Base-by-base conservation (phyloP, 2,888 invertebrate species). In the Cheilosia scutellata region DNA sequence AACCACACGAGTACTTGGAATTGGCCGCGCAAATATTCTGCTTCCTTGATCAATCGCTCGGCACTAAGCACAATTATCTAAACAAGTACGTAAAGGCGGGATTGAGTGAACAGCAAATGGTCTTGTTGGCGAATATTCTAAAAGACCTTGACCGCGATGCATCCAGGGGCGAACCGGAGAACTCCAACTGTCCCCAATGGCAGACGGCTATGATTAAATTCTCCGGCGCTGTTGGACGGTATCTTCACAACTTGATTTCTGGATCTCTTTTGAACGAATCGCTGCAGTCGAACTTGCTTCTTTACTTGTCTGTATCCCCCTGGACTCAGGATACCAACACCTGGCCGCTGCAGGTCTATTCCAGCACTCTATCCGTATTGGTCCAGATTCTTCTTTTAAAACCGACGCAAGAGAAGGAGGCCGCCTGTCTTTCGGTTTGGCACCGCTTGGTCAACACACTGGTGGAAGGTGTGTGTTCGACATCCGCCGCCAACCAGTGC, bases 111-210 rank as follows among this genome's bases (percentile, higher is more conserved):
- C 96, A 97, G 60, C 98, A 98, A 92, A 97, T 98, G 94, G 95
- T 96, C 9, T 94, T 97, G 88, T 93, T 98, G 78, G 97, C 98
- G 0, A 96, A 97, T 6, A 95, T 98, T 57, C 96, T 98, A 65
- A 95, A 96, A 89, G 98, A 98, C 91, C 94, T 98, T 70, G 98
- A 98, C 92, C 94, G 96, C 66, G 98, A 98, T 93, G 96, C 97
- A 1, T 96, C 97, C 5, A 94, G 96, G 71, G 96, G 96, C 5
- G 97, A 97, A 90, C 95, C 95, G 7, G 89, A 90, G 76, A 89
- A 88, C 49, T 88, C 95, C 94, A 94, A 87, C n/a, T 90, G 91
- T 76, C 87, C 89, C 5, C 92, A 92, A 87, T 93, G 93, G 93
- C 92, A 92, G 77, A 87, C 90, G 0, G 91, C 92, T 2, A 93